A percentile compares a stretch with the other conserved stretches of the same genome.
Evolutionary conservation across 2,797 vertebrate species (phyloP).

Genomic region (Anguilla anguilla): DNA sequence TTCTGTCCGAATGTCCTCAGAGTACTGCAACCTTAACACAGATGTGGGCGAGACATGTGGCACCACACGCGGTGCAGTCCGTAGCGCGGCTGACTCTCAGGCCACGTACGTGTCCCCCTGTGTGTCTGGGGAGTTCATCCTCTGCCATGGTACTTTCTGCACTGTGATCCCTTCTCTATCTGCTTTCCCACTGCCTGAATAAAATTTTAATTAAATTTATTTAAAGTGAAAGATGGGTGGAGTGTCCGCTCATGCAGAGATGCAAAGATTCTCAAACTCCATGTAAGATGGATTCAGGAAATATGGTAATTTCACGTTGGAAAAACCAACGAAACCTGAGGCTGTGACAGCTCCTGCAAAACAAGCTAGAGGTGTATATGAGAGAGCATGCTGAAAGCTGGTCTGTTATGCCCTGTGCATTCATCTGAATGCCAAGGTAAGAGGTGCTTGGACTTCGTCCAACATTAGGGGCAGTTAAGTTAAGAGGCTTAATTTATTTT

Average conservation of each 20-base stretch:
- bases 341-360: conserved; percentile 12
- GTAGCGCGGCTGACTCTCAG: neutral
- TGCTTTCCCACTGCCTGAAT: neutral
- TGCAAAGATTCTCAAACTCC: neutral
- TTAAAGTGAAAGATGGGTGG: neutral
- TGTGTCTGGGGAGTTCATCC: neutral
- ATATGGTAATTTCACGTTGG: conserved; percentile 42
- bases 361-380: conserved; percentile 18
- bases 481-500: conserved; percentile 30
- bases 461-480: neutral
- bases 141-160: neutral
- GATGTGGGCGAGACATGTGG: neutral
- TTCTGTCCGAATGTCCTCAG: neutral
- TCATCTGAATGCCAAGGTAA: conserved; percentile 4
- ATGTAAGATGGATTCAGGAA: conserved; percentile 24
- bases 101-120: neutral
- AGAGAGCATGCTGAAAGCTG: conserved; percentile 21
- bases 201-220: neutral
- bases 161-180: neutral
- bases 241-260: neutral
- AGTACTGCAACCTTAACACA: neutral
- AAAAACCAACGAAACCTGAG: conserved; percentile 40
- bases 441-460: neutral
- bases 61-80: neutral
- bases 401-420: conserved; percentile 7